Base-by-base conservation (phyloP, 2,797 vertebrate species). In the Clarias platycephalus region DNA sequence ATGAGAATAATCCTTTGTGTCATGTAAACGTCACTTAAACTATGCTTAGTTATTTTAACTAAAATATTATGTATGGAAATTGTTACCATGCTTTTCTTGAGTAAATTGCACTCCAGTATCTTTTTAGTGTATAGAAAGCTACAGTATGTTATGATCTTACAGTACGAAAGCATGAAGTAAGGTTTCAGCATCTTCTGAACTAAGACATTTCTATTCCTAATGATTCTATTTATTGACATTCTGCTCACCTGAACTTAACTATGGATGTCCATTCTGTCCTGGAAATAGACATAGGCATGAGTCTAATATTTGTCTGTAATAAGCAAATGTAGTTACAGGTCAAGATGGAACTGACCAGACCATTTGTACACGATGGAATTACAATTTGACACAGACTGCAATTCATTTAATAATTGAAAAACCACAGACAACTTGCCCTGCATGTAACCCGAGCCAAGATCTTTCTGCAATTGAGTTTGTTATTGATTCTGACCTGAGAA, bases 241-340 rank as follows among this genome's bases (percentile, higher is more conserved):
- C 31, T 68, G 18, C 31, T 37, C 7, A 34, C 16, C 66, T 68
- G 31, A 68, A 68, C 31, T 37, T 68, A 55, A 55, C 4, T 55
- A 49, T 75, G 26, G 49, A 79, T 79, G 72, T 55, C 26, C 26
- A 37, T 71, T 72, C 40, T 49, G 55, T 62, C 34, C 68, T 5
- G 18, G 64, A 71, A 55, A 26, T 8, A 55, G 10, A 20, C 34
- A 70, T 5, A 70, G 44, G 22, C 49, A 64, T 75, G 0, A 77
- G 22, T 78, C 24, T 55, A 76, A 83, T 88, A 86, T 85, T 67
- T 64, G 60, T 85, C 53, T n/a, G 68, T 71, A 22, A 71, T n/a
- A 13, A 81, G 44, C 24, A 81, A 81, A 81, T 81, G 66, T 74
- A 85, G 74, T 72, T 68, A 77, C 63, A 62, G 79, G 53, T 68